Conservation (phyloP, 2,797 vertebrate genomes). For the Schizopygopsis pylzovi region DNA sequence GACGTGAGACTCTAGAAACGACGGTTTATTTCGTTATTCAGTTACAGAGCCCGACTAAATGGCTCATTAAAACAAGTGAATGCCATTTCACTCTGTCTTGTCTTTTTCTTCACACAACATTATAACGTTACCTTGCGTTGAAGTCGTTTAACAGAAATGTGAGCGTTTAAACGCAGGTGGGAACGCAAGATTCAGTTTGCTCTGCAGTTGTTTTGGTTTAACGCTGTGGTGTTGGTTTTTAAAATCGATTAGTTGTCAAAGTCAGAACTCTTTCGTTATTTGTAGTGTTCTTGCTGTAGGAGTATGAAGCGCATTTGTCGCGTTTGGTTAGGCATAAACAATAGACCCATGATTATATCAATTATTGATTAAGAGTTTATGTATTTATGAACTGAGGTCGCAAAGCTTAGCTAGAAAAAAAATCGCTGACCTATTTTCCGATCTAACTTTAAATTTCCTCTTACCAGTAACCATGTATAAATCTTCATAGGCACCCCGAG, state of each 20-base stretch:
- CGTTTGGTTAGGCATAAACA: conserved; percentile 49
- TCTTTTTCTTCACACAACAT: not conserved
- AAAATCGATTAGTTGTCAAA: conserved; percentile 36
- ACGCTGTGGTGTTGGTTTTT: not conserved
- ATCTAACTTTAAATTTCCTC: conserved; percentile 34
- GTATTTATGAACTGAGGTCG: conserved; percentile 48
- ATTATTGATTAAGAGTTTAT: conserved; percentile 51
- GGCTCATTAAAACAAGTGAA: not conserved
- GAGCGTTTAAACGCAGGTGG: not conserved
- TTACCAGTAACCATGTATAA: not conserved
- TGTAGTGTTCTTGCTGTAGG: not conserved
- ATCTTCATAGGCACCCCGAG: not conserved
- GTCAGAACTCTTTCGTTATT: conserved; percentile 19
- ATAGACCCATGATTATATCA: conserved; percentile 48
- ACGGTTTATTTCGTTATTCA: conserved; percentile 22
- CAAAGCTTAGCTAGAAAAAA: conserved; percentile 20
- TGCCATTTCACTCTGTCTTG: not conserved
- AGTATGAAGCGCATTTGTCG: conserved; percentile 5
- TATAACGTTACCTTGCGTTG: not conserved
- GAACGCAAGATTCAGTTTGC: not conserved
- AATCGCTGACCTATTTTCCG: conserved; percentile 45
- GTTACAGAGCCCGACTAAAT: not conserved
- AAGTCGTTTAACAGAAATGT: not conserved
- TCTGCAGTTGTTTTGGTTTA: not conserved
- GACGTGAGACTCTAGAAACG: too few species aligned